phyloP scores from a whole-genome alignment of 1,140 invertebrate genomes.

The Pemphigus obesinymphae region DNA sequence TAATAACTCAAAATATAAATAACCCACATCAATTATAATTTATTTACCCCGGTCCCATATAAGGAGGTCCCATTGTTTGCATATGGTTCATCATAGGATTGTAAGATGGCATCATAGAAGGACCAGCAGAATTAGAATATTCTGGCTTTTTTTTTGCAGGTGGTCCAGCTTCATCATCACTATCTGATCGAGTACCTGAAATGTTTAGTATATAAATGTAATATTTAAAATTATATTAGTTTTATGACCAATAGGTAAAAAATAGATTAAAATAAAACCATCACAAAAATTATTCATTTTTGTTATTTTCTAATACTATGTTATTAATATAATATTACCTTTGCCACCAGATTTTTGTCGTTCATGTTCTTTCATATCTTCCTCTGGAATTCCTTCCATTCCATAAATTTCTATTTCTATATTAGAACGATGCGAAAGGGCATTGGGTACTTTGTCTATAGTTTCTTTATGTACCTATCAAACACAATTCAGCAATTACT shows the following conservation, averaged over 20 bases:
- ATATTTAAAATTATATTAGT: not conserved
- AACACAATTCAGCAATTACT: not conserved
- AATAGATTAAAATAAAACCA: not conserved
- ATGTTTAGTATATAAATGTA: not conserved
- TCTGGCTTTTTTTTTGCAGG: slow-evolving; percentile 66
- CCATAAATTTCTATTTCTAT: slow-evolving; percentile 99
- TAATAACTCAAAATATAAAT: not conserved
- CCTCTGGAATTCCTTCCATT: slow-evolving; percentile 98
- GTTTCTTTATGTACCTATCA: slow-evolving; percentile 97
- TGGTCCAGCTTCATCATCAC: slow-evolving; percentile 73
- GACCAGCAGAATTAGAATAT: slow-evolving; percentile 52
- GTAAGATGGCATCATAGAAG: slow-evolving; percentile 57
- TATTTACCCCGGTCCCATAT: slow-evolving; percentile 60
- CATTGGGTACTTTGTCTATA: slow-evolving; percentile 99
- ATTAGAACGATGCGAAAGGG: slow-evolving; percentile 93
- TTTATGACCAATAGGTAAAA: not conserved
- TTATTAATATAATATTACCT: slow-evolving; percentile 29
- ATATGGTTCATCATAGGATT: slow-evolving; percentile 66
- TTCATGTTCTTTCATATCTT: slow-evolving; percentile 92
- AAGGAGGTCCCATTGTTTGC: slow-evolving; percentile 62
- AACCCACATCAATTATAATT: not conserved
- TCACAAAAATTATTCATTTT: not conserved
- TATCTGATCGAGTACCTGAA: slow-evolving; percentile 51
- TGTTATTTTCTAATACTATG: not conserved
- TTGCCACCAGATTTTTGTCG: slow-evolving; percentile 64